A percentile compares a stretch with the other conserved stretches of the same genome.
Conservation (phyloP, 2,113 vertebrate species). For the Chionis minor region DNA sequence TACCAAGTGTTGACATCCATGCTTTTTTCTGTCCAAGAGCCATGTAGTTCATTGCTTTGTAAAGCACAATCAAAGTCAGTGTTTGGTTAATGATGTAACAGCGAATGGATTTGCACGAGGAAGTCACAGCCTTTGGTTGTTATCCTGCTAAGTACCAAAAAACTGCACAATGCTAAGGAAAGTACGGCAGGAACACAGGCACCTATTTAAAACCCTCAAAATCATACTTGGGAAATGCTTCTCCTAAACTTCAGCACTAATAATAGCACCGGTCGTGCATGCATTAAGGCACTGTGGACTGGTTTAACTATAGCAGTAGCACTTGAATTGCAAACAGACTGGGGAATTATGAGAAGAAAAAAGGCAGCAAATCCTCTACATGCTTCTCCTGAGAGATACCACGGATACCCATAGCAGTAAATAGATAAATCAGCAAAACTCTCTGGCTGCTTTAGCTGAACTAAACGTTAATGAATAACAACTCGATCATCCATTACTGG, state of each 20-base stretch:
- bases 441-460: not conserved
- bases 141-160: not conserved
- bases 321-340: not conserved
- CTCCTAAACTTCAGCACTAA: not conserved
- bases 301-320: not conserved
- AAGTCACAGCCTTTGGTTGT: not conserved
- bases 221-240: not conserved
- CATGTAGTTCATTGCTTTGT: not conserved
- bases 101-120: not conserved
- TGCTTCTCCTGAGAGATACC: not conserved
- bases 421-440: not conserved
- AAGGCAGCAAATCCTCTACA: not conserved
- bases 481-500: not conserved
- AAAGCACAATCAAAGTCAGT: not conserved
- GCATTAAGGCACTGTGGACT: not conserved
- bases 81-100: not conserved
- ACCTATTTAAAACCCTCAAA: not conserved
- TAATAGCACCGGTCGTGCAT: not conserved
- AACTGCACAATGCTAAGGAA: not conserved
- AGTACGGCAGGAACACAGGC: not conserved
- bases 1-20: not conserved
- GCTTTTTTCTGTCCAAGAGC: not conserved
- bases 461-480: not conserved
- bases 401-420: not conserved
- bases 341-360: not conserved